These are phyloP conservation scores for Agelaius phoeniceus DNA, from an alignment of 2,113 vertebrate genomes.

Conservation along the genomic window DNA sequence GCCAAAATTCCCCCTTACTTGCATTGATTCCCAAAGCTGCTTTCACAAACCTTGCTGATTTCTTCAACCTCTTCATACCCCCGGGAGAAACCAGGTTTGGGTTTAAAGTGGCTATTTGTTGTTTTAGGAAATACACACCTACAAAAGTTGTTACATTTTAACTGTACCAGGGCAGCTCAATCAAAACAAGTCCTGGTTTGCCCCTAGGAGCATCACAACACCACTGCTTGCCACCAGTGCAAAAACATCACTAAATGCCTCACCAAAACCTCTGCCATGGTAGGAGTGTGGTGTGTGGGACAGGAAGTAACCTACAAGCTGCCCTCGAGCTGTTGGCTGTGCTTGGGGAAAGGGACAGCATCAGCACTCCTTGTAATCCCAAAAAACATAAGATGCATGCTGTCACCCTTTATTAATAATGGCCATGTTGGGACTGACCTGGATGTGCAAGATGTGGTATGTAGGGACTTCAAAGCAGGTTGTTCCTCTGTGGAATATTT, in stretches of 20 bases:
- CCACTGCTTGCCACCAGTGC: too few relatives aligned
- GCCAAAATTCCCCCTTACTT: not conserved
- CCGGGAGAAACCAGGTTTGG: not conserved
- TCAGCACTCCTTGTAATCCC: not conserved
- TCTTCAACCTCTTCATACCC: not conserved
- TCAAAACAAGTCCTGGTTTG: fast-evolving
- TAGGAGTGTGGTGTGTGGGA: not conserved
- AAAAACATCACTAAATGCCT: not conserved
- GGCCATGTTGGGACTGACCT: not conserved
- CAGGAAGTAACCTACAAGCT: not conserved
- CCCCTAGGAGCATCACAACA: too few relatives aligned
- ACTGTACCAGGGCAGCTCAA: not conserved
- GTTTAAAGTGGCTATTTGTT: not conserved
- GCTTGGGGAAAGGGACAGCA: fast-evolving
- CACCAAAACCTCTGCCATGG: not conserved
- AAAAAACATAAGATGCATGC: not conserved
- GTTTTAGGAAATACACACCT: not conserved
- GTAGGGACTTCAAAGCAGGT: fast-evolving
- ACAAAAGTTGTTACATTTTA: not conserved
- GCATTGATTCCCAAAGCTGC: fast-evolving
- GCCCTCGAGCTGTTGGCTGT: fast-evolving
- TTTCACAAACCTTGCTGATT: not conserved
- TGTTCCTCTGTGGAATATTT: not conserved
- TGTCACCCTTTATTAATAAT: not conserved
- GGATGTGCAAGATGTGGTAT: not conserved